Conservation (phyloP, 2,797 vertebrate species). For the Sphenopsis melanotis region DNA sequence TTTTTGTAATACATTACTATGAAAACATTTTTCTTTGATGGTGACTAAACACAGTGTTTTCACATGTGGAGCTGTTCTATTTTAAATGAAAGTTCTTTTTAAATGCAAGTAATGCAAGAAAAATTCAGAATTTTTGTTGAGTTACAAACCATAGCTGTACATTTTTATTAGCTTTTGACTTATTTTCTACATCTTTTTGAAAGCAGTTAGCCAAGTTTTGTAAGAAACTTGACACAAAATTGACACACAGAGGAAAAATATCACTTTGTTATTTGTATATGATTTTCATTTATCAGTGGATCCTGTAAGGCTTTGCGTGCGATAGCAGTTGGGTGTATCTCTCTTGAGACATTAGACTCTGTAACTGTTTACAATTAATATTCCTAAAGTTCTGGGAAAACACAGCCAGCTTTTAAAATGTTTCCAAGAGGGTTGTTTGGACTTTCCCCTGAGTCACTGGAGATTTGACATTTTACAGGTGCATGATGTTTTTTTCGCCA, state of each 20-base stretch:
- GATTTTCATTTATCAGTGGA: background rate
- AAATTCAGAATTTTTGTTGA: background rate
- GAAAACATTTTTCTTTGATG: background rate
- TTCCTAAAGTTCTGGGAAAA: background rate
- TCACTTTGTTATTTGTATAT: background rate
- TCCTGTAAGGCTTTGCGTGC: background rate
- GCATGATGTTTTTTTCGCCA: background rate
- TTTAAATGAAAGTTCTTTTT: background rate
- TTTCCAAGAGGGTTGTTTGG: background rate
- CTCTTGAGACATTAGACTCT: background rate
- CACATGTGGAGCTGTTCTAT: background rate
- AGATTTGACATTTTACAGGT: background rate
- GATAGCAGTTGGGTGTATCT: background rate
- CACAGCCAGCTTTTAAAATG: background rate
- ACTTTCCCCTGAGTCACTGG: background rate
- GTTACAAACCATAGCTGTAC: background rate
- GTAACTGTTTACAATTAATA: conserved; percentile 11
- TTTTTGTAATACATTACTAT: background rate
- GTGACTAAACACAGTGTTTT: background rate
- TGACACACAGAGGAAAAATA: background rate
- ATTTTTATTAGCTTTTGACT: background rate
- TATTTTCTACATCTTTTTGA: background rate
- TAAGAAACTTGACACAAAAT: background rate
- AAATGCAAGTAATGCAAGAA: background rate
- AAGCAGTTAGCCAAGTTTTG: background rate